Evolutionary conservation across 2,797 vertebrate genomes (phyloP).

Genomic region (Oreortyx pictus): DNA sequence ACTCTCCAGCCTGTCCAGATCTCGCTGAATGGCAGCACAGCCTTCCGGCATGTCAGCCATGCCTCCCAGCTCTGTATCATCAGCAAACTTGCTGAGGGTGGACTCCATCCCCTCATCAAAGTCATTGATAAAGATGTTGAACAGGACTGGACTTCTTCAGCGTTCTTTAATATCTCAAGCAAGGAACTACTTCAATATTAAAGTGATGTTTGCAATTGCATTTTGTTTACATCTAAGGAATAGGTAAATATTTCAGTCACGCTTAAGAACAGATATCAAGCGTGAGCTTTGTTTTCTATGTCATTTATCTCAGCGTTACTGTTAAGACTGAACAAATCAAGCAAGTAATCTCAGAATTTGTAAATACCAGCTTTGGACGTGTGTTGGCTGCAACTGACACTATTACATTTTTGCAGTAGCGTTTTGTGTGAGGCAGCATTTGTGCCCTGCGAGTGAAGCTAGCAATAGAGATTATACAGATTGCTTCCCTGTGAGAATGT

Average conservation of each 20-base stretch:
- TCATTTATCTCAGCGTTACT: not conserved
- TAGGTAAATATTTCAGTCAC: not conserved
- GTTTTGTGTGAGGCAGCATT: not conserved
- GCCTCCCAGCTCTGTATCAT: too few species aligned
- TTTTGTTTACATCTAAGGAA: not conserved
- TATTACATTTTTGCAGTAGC: not conserved
- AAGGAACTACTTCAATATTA: not conserved
- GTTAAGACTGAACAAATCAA: not conserved
- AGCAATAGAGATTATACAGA: not conserved
- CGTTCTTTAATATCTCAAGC: not conserved
- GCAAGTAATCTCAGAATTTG: not conserved
- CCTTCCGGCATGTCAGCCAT: too few species aligned
- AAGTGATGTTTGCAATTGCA: not conserved
- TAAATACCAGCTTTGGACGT: not conserved
- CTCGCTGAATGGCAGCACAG: too few species aligned
- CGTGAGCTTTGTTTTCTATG: not conserved
- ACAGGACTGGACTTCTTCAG: too few species aligned
- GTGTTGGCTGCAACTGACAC: not conserved
- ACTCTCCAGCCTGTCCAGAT: too few species aligned
- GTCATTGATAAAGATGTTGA: too few species aligned
- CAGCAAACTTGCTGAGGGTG: too few species aligned
- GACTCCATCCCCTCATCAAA: too few species aligned
- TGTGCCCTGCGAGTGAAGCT: not conserved
- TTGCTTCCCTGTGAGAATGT: not conserved
- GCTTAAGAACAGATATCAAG: not conserved